Percentiles rank a stretch among this genome's conserved stretches.
Conservation (phyloP, 2,888 invertebrate genomes). For the Diogma glabrata region DNA sequence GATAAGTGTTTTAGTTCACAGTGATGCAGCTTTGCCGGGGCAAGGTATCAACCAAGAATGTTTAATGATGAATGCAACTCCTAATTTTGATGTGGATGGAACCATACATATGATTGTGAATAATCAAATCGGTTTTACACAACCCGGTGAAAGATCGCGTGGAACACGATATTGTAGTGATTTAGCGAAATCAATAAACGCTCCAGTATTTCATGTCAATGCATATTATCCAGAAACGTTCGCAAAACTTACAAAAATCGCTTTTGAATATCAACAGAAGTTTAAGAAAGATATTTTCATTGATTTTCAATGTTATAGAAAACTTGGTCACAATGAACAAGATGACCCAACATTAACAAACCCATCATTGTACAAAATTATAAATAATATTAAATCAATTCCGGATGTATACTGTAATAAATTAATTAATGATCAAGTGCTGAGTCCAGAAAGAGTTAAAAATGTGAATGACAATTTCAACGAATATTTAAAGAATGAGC, state of each 20-base stretch:
- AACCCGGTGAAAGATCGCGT: slow-evolving; percentile 68
- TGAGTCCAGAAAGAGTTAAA: slow-evolving; percentile 48
- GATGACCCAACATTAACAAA: slow-evolving; percentile 98
- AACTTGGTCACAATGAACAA: slow-evolving; percentile 95
- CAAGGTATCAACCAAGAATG: slow-evolving; percentile 95
- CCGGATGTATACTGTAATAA: slow-evolving; percentile 68
- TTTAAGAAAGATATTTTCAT: slow-evolving; percentile 89
- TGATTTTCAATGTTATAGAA: slow-evolving; percentile 83
- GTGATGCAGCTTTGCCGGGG: slow-evolving; percentile 89
- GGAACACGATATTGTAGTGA: slow-evolving; percentile 81
- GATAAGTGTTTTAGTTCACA: slow-evolving; percentile 58
- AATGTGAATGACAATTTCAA: slow-evolving; percentile 48
- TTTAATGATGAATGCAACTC: slow-evolving; percentile 65
- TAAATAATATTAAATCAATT: slow-evolving; percentile 59
- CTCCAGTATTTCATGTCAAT: slow-evolving; percentile 92
- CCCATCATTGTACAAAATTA: slow-evolving; percentile 72
- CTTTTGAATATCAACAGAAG: slow-evolving; percentile 75
- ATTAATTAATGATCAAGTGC: slow-evolving; percentile 47
- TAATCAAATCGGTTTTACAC: slow-evolving; percentile 78
- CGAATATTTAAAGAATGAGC: slow-evolving; percentile 52
- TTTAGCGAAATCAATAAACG: slow-evolving; percentile 76
- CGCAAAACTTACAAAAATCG: slow-evolving; percentile 67
- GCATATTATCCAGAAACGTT: slow-evolving; percentile 88
- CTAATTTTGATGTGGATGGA: slow-evolving; percentile 88
- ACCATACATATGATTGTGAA: slow-evolving; percentile 88